Evolutionary conservation across 2,113 vertebrate genomes (phyloP), one percentile per base, ranked within the genome.

Genomic region (Stigmatopora argus): DNA sequence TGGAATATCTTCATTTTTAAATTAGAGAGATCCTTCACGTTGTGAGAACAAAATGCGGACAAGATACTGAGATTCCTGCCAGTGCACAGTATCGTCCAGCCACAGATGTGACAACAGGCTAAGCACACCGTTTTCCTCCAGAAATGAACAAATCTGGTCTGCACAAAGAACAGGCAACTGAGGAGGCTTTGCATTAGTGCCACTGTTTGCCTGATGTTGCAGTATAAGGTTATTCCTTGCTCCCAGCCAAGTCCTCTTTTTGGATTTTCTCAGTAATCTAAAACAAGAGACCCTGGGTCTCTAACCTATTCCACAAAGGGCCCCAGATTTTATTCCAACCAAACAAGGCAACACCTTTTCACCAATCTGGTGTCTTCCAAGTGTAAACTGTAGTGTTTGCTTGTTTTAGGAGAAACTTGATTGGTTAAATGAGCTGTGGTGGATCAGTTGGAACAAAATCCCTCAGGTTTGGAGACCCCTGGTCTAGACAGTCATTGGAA

Each of bases 61-160:
- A 80, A 53, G 56, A 79, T 72, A 44, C 35, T 35, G 46, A 70
- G 66, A 77, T 57, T 14, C 58, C 9, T 34, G 58, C 71, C 76
- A 83, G 78, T 82, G 69, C 68, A 82, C 74, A 83, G 78, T 71
- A 59, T 31, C 21, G 71, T 69, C 9, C 47, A 77, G 66, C 59
- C 62, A 67, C 19, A 65, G 76, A 79, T 78, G 79, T 77, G 71
- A 81, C 65, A 80, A 78, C 58, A 66, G 31, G 62, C 15, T 74
- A 51, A 69, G n/a, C 62, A 75, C 62, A 55, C 69, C 18, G 45
- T 70, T 67, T 23, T 64, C 38, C 61, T 72, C 69, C 49, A 67
- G 45, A 44, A 59, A 67, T 34, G 59, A 56, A 74, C 66, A 56
- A 72, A 58, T 51, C 56, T 60, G 62, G 68, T 77, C 78, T 81